Evolutionary conservation across 2,888 invertebrate genomes (phyloP), one percentile per base, ranked within the genome.

Genomic region (Leistus spinibarbis): DNA sequence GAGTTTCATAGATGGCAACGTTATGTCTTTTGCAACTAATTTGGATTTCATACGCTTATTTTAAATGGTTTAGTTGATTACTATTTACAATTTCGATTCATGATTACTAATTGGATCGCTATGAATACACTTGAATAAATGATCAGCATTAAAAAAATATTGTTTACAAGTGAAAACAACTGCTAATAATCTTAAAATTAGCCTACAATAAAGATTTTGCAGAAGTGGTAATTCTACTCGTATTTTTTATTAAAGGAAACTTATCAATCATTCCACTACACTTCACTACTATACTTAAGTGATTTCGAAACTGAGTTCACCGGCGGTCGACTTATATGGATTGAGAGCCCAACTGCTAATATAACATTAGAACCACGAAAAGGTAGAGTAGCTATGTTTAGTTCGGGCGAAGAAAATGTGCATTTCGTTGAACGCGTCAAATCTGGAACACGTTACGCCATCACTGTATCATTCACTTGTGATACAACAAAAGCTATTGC

Each of bases 381-480:
- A 84, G 93, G 93, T 17, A 89, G 96, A 78, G 90, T 96, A 1
- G 92, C 92, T 27, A 92, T 94, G 86, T 96, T 96, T 82, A 95
- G 95, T 0, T 95, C 96, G 63, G 96, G 96, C 13, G 90, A 90
- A 56, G 96, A 97, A 86, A 96, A 96, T 86, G 84, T 90, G 0
- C 95, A 96, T 85, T 90, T 88, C 84, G 94, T 96, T 1, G 96
- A 96, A 84, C 90, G 90, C 84, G 93, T 96, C 3, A 89, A 87
- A 9, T 88, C 89, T 20, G 97, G 97, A 16, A 88, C 88, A 13
- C 87, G 96, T 82, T 95, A 92, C 84, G 95, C 95, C 3, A 88
- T 96, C 78, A 95, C 95, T 0, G 91, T 96, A 67, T 93, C 95
- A 62, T 97, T 96, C 83, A 95, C 95, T 3, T 96, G 96, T 86